Base-by-base conservation (phyloP, 2,113 vertebrate species). In the Boleophthalmus pectinirostris region DNA sequence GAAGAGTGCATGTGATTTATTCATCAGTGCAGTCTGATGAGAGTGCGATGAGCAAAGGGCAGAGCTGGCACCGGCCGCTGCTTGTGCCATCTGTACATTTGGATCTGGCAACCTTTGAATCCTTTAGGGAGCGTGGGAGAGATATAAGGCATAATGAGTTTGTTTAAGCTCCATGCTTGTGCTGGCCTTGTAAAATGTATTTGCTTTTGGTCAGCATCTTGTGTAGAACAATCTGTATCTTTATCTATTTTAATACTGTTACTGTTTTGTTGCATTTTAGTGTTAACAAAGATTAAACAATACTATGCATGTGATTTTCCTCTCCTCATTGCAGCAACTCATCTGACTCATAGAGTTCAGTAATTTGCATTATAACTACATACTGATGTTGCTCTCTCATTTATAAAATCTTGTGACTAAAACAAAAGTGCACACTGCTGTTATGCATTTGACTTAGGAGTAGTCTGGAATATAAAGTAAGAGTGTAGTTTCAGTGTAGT, bases 1-100 rank as follows among this genome's bases (percentile, higher is more conserved):
- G 66, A 81, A 43, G 68, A 85, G 70, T 49, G 67, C 73, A 46
- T 65, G 85, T 86, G 69, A 89, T 82, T 89, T 84, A 86, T 89
- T 88, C 83, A 90, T 88, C 70, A 73, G 49, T 75, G 79, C 86
- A 66, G 70, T 67, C 74, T 77, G 82, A 85, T 51, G 57, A 82
- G 87, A 81, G 73, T 80, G 69, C 70, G 68, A 81, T 49, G 73
- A 70, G 38, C 79, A 87, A 85, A 88, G 80, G 82, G 65, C 75
- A 84, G 53, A 13, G 57, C 78, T 90, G 82, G 77, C 79, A 64
- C 21, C 61, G 24, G 66, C 72, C 69, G 68, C 67, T 72, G 74
- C 72, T 85, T 56, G 33, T 58, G 54, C 86, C 85, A 90, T 88
- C 88, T 90, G 88, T 80, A 69, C 73, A 57, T 73, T 68, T 84